phyloP scores from a whole-genome alignment of 2,113 vertebrate genomes.

The Atherinomorus stipes region DNA sequence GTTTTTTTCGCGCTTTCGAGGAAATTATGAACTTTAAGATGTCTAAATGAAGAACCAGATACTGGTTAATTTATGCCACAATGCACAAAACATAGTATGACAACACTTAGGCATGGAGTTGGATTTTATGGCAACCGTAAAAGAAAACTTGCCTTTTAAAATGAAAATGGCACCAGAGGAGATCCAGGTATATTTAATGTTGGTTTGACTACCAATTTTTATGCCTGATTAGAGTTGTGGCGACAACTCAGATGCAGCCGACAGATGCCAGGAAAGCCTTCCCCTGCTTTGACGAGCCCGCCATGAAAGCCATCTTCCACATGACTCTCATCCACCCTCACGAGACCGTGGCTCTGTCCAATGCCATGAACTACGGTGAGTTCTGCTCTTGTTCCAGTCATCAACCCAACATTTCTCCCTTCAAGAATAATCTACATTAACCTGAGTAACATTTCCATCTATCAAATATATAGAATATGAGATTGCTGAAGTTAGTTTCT shows the following conservation, averaged over 20 bases:
- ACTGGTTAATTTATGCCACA: too few species aligned
- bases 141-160: not conserved
- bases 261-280: conserved; percentile 91
- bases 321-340: conserved; percentile 84
- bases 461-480: not conserved
- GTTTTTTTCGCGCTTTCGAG: too few species aligned
- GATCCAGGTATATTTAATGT: not conserved
- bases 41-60: too few species aligned
- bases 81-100: too few species aligned
- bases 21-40: too few species aligned
- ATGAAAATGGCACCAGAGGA: too few species aligned
- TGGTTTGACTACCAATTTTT: not conserved
- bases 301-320: conserved; percentile 90
- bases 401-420: not conserved
- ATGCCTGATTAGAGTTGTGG: conserved; percentile 84
- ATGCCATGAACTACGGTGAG: conserved; percentile 77
- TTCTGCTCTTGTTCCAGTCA: not conserved
- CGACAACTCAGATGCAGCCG: conserved; percentile 94
- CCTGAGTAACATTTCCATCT: too few species aligned
- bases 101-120: not conserved
- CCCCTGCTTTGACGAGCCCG: conserved; percentile 95
- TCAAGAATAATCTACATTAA: too few species aligned
- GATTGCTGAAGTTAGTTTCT: not conserved
- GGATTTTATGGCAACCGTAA: not conserved
- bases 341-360: conserved; percentile 83